Evolutionary conservation across 2,888 invertebrate species (phyloP).

Genomic region (Euphydryas editha): DNA sequence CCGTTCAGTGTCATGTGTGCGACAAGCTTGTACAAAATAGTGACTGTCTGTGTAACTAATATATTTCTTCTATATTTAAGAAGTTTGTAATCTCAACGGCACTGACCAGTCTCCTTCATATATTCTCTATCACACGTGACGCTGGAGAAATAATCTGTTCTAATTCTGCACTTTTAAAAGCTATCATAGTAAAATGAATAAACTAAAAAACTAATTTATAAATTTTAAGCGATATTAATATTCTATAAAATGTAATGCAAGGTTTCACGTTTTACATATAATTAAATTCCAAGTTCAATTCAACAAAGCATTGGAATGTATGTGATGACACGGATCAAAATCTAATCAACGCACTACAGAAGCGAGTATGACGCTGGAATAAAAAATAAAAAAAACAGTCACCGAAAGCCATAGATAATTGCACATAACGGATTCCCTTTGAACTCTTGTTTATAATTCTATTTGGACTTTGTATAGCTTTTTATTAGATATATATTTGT

Average conservation of each 20-base stretch:
- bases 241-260: neutral
- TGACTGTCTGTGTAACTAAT: no score
- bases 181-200: no score
- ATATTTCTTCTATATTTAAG: no score
- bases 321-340: neutral
- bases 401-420: constrained; percentile 1
- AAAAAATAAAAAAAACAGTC: neutral
- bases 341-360: neutral
- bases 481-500: neutral
- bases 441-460: neutral
- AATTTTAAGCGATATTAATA: neutral
- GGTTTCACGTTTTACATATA: neutral
- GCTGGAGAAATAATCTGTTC: no score
- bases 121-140: no score
- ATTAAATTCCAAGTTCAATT: constrained; percentile 1
- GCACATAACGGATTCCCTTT: neutral
- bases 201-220: no score
- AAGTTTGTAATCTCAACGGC: no score
- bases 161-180: no score
- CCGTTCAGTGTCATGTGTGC: no score
- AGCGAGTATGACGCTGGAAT: neutral
- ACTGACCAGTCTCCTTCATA: no score
- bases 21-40: no score
- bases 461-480: neutral
- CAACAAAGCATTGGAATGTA: neutral